Evolutionary conservation across 2,888 invertebrate species (phyloP).

Genomic region (Aromia moschata): DNA sequence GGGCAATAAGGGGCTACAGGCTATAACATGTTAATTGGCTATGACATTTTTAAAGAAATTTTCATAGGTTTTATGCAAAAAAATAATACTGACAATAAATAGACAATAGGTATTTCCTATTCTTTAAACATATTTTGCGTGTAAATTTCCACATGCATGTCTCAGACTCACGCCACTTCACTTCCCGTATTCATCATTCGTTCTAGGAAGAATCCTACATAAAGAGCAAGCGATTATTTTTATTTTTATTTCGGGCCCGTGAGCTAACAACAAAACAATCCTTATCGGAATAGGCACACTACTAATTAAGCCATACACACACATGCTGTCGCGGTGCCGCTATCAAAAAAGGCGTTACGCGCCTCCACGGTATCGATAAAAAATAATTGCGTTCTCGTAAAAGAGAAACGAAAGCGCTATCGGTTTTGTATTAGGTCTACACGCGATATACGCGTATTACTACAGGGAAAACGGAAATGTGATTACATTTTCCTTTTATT

Average conservation of each 20-base stretch:
- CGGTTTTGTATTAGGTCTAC: slow-evolving; percentile 16
- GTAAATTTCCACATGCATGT: too few relatives aligned
- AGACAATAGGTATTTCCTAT: too few relatives aligned
- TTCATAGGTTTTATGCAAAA: too few relatives aligned
- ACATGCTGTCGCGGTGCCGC: slow-evolving; percentile 10
- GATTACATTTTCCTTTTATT: too few relatives aligned
- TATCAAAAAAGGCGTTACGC: slow-evolving; percentile 19
- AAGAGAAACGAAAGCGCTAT: slow-evolving; percentile 17
- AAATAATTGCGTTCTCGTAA: slow-evolving; percentile 19
- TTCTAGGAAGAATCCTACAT: background rate
- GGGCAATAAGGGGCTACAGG: too few relatives aligned
- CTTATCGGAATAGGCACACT: slow-evolving; percentile 9
- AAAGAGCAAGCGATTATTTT: background rate
- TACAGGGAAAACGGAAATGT: background rate
- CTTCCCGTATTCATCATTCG: background rate
- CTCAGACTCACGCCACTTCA: too few relatives aligned
- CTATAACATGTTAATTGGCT: too few relatives aligned
- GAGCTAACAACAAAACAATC: slow-evolving; percentile 8
- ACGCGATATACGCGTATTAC: slow-evolving; percentile 14
- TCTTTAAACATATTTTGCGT: too few relatives aligned
- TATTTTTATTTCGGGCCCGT: slow-evolving; percentile 10
- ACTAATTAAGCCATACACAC: slow-evolving; percentile 2
- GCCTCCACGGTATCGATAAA: slow-evolving; percentile 14
- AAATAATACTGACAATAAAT: too few relatives aligned
- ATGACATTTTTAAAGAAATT: too few relatives aligned